Evolutionary conservation across 2,888 invertebrate genomes (phyloP), one percentile per base, ranked within the genome.

Genomic region (Tiliacea aurago): DNA sequence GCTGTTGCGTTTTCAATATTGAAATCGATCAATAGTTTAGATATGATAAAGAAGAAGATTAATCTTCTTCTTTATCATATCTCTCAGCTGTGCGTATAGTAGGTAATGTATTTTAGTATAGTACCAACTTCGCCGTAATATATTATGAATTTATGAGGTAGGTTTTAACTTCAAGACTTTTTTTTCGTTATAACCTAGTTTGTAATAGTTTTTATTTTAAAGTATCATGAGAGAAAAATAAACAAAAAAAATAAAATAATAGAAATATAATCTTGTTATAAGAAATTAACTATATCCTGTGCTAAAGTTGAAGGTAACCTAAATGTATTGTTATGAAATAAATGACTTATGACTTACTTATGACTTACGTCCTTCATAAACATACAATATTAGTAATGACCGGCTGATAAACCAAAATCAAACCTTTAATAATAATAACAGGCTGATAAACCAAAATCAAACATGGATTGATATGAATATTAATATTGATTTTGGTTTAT

Each of bases 1-100:
- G 28, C 41, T 63, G 43, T 56, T 62, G 56, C 45, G 49, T 58
- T 80, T 51, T 63, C 2, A 45, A 37, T 58, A 37, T 45, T 41
- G 43, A 49, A 37, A 72, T 56, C 11, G 33, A 62, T 72, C 47
- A 37, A 55, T 55, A 43, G 15, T 61, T 43, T 20, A n/a, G 80
- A 62, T 51, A 53, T 53, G 63, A 55, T 80, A 75, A 28, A 47
- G 2, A 37, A 56, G 37, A 4, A 43, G 47, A 53, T 78, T 37
- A 53, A 63, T 70, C n/a, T n/a, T n/a, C n/a, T n/a, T n/a, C n/a
- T n/a, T n/a, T n/a, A n/a, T n/a, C n/a, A n/a, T n/a, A n/a, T n/a
- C n/a, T 64, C 15, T 37, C 56, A 63, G 56, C 79, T 76, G 56
- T 41, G 51, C 20, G 10, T 45, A 51, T 10, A 41, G 13, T 70